Percentiles rank a stretch among this genome's conserved stretches.
phyloP scores from a whole-genome alignment of 2,113 vertebrate genomes.

The Numenius arquata region DNA sequence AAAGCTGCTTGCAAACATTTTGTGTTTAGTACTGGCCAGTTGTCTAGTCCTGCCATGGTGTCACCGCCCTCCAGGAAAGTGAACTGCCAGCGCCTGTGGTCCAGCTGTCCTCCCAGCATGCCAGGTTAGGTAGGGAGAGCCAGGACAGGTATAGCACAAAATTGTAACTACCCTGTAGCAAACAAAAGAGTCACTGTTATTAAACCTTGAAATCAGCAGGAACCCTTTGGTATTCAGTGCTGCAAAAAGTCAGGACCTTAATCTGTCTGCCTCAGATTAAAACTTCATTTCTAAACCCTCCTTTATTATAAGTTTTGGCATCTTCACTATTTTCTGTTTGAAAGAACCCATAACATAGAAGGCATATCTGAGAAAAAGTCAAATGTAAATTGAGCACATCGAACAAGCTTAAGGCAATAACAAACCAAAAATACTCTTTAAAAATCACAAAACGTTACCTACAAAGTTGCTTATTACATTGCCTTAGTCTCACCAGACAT shows the following conservation, averaged over 20 bases:
- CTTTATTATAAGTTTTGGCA: neutral
- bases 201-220: neutral
- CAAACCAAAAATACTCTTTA: neutral
- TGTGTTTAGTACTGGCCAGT: neutral
- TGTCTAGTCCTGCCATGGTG: neutral
- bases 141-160: neutral
- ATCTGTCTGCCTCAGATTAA: neutral
- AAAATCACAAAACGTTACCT: neutral
- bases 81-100: accelerated
- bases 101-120: neutral
- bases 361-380: neutral
- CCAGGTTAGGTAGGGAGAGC: neutral
- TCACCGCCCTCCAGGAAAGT: neutral
- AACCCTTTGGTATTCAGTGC: neutral
- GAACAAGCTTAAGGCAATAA: neutral
- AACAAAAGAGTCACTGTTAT: neutral
- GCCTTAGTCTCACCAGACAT: neutral
- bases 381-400: neutral
- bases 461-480: neutral
- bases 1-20: neutral
- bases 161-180: neutral
- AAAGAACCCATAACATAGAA: neutral
- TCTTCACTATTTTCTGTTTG: neutral
- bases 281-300: neutral
- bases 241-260: neutral